A percentile compares a stretch with the other conserved stretches of the same genome.
These are phyloP conservation scores for Trichonephila inaurata DNA, from an alignment of 1,140 invertebrate genomes.

Conservation along the genomic window DNA sequence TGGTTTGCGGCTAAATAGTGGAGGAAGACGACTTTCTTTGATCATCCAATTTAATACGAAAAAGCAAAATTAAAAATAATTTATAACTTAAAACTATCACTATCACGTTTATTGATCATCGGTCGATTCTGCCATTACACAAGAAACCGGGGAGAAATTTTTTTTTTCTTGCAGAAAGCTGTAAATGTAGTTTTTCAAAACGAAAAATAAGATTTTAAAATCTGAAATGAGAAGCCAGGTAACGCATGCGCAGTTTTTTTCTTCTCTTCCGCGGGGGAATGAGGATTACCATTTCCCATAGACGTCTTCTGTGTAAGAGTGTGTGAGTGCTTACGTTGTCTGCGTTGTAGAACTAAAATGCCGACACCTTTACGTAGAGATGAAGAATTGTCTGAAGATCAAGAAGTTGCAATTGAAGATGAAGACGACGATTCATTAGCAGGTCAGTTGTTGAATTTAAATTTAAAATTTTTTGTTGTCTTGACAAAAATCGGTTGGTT, in stretches of 20 bases:
- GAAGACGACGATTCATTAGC: slow-evolving; percentile 76
- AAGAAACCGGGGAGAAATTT: not conserved
- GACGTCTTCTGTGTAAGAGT: slow-evolving; percentile 65
- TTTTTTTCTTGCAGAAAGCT: slow-evolving; percentile 20
- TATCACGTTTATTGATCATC: not conserved
- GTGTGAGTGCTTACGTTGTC: slow-evolving; percentile 73
- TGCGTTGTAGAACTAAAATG: slow-evolving; percentile 77
- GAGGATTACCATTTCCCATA: slow-evolving; percentile 77
- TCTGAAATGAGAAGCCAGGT: slow-evolving; percentile 74
- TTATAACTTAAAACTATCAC: not conserved
- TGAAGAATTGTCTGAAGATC: slow-evolving; percentile 77
- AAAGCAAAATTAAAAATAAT: slow-evolving; percentile 50
- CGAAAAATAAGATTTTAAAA: slow-evolving; percentile 76
- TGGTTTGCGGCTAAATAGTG: slow-evolving; percentile 10
- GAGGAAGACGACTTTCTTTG: slow-evolving; percentile 53
- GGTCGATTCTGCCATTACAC: not conserved
- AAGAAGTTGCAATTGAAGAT: slow-evolving; percentile 63
- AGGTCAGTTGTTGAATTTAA: slow-evolving; percentile 66
- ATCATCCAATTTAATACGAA: slow-evolving; percentile 41
- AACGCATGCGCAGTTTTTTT: slow-evolving; percentile 77
- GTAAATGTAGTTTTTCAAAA: slow-evolving; percentile 70
- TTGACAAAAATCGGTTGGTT: slow-evolving; percentile 26
- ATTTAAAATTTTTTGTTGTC: slow-evolving; percentile 16
- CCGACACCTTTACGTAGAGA: slow-evolving; percentile 78
- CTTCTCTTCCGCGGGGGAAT: slow-evolving; percentile 75